Conservation (phyloP, 2,888 invertebrate genomes). For the Acanthosepion pharaonis region DNA sequence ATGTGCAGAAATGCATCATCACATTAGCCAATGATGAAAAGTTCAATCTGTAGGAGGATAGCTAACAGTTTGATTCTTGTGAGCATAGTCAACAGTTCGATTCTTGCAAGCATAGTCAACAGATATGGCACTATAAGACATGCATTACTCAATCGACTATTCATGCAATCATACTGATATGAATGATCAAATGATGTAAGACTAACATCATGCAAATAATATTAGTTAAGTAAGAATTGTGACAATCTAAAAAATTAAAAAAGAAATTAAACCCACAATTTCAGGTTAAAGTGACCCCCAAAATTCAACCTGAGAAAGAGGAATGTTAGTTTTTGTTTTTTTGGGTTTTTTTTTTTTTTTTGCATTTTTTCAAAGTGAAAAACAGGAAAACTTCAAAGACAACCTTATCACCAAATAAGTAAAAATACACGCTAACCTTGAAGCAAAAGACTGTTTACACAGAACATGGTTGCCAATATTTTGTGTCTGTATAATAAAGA, state of each 20-base stretch:
- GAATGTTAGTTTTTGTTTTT: too few species aligned
- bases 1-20: too few species aligned
- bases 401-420: background rate
- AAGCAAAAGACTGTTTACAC: background rate
- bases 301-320: too few species aligned
- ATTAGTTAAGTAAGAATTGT: background rate
- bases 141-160: background rate
- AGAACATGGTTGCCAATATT: background rate
- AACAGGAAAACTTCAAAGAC: background rate
- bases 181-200: background rate
- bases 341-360: background rate
- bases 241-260: background rate
- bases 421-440: background rate
- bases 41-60: too few species aligned
- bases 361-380: background rate
- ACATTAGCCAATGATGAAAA: too few species aligned
- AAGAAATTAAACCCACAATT: background rate
- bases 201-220: background rate
- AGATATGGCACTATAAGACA: background rate
- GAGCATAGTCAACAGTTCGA: too few species aligned
- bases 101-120: too few species aligned
- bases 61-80: too few species aligned
- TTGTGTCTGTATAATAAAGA: constrained; percentile 33
- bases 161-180: background rate
- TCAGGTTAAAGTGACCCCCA: background rate